Evolutionary conservation across 2,888 invertebrate species (phyloP).

Genomic region (Rapana venosa): DNA sequence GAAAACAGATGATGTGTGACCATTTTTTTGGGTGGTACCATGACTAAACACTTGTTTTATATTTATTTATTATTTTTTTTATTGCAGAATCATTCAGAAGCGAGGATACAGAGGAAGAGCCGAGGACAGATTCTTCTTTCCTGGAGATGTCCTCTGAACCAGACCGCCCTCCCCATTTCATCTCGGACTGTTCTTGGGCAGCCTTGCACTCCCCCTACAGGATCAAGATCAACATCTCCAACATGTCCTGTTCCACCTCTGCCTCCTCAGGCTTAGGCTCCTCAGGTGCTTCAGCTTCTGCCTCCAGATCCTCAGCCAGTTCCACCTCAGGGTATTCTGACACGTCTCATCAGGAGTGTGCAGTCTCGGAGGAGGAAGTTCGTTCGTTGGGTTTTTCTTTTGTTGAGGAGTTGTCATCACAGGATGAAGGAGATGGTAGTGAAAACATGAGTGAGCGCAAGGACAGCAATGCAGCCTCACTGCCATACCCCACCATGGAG

Average conservation of each 20-base stretch:
- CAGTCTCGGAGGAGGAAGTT: constrained; percentile 13
- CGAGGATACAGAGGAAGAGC: constrained; percentile 42
- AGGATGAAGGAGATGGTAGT: not conserved
- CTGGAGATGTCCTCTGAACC: constrained; percentile 13
- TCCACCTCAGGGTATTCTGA: not conserved
- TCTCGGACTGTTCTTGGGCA: constrained; percentile 40
- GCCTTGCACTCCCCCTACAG: constrained; percentile 40
- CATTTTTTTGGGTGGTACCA: not conserved
- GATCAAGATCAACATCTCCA: constrained; percentile 44
- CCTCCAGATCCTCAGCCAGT: not conserved
- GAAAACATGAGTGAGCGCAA: not conserved
- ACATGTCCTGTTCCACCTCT: constrained; percentile 41
- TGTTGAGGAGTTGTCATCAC: not conserved
- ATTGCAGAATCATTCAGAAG: constrained; percentile 46
- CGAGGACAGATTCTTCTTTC: constrained; percentile 32
- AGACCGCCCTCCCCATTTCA: constrained; percentile 43
- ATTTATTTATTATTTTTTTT: not conserved
- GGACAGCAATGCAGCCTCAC: not conserved
- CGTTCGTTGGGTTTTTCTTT: constrained; percentile 3
- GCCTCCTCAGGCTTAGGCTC: not conserved
- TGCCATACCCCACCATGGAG: not conserved
- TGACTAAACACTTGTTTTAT: not conserved
- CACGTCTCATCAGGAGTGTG: not conserved
- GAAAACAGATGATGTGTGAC: too few relatives aligned
- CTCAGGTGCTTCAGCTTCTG: constrained; percentile 24